Evolutionary conservation across 2,113 vertebrate genomes (phyloP).

Genomic region (Myrmecobius fasciatus): DNA sequence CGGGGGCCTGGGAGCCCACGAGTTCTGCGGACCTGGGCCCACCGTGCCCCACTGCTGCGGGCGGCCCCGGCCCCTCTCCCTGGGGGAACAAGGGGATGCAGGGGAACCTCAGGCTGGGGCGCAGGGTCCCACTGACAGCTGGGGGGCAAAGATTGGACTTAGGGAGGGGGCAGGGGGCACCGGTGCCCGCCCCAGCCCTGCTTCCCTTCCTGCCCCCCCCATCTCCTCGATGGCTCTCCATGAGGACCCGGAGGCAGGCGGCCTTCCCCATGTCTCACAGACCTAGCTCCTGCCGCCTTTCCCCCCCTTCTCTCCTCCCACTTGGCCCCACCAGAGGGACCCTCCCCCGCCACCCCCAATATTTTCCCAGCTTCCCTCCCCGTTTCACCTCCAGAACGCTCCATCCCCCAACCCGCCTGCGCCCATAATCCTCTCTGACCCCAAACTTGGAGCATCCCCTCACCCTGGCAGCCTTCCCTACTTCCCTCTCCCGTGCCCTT

Average conservation of each 20-base stretch:
- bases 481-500: not conserved
- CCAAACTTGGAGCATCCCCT: not conserved
- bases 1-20: not conserved
- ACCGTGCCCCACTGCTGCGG: too few species aligned
- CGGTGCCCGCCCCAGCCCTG: not conserved
- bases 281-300: too few species aligned
- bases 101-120: not conserved
- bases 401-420: too few species aligned
- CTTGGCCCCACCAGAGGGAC: too few species aligned
- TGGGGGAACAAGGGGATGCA: not conserved
- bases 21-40: too few species aligned
- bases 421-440: not conserved
- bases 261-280: not conserved
- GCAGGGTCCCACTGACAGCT: too few species aligned
- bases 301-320: too few species aligned
- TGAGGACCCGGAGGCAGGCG: too few species aligned
- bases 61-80: not conserved
- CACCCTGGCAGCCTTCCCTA: not conserved
- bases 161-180: too few species aligned
- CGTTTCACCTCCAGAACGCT: not conserved
- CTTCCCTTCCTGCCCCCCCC: not conserved
- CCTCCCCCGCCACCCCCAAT: too few species aligned
- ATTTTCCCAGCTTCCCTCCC: not conserved
- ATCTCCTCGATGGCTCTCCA: too few species aligned
- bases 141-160: too few species aligned